Percentiles rank a stretch among this genome's conserved stretches.
Evolutionary conservation across 2,113 vertebrate species (phyloP).

Genomic region (Pterocles orientalis): DNA sequence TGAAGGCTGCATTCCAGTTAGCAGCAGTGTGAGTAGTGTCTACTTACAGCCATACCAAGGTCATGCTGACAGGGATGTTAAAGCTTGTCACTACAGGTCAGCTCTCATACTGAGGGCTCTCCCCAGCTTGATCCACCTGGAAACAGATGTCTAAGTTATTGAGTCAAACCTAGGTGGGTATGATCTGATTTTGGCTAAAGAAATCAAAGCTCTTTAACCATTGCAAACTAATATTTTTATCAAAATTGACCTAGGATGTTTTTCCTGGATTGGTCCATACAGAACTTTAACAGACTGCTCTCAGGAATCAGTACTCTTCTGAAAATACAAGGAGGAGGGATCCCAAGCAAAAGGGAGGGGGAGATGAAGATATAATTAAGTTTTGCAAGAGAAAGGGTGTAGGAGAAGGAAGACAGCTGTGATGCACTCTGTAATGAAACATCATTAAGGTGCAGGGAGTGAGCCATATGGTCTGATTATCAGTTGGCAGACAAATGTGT

Average conservation of each 20-base stretch:
- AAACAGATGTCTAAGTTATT: not conserved
- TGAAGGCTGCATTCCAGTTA: not conserved
- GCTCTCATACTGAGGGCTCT: not conserved
- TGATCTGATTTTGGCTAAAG: not conserved
- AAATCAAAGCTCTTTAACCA: not conserved
- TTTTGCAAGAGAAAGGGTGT: not conserved
- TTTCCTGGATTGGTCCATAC: not conserved
- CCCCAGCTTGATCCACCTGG: not conserved
- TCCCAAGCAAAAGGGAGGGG: not conserved
- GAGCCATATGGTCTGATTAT: not conserved
- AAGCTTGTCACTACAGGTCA: not conserved
- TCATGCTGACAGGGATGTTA: not conserved
- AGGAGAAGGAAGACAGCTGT: not conserved
- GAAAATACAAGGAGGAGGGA: not conserved
- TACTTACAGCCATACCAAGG: not conserved
- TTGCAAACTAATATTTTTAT: not conserved
- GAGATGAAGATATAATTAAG: not conserved
- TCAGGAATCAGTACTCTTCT: not conserved
- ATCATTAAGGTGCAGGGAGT: not conserved
- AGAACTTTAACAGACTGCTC: not conserved
- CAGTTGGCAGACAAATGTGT: not conserved
- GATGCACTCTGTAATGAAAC: not conserved
- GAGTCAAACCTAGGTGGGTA: not conserved
- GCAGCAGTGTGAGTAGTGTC: not conserved
- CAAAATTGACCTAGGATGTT: not conserved